A percentile compares a stretch with the other conserved stretches of the same genome.
These are phyloP conservation scores for Meiosimyza platycephala DNA, from an alignment of 2,888 invertebrate genomes.

Conservation along the genomic window DNA sequence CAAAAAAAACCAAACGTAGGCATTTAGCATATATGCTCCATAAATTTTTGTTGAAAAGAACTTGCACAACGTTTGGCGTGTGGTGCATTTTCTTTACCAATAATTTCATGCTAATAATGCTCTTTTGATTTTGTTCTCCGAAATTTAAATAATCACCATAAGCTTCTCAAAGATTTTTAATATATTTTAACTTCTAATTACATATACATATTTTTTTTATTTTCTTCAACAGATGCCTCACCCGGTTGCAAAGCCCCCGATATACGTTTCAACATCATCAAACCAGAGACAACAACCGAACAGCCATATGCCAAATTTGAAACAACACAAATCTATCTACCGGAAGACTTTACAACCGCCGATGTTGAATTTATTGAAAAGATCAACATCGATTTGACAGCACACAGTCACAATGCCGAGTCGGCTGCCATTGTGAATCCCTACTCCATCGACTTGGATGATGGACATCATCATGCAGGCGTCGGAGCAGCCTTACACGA, in stretches of 20 bases:
- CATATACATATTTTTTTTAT: neutral
- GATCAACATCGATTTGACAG: constrained; percentile 58
- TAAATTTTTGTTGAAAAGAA: no score
- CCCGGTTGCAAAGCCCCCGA: constrained; percentile 67
- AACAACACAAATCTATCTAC: constrained; percentile 66
- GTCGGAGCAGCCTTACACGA: constrained; percentile 55
- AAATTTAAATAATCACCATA: no score
- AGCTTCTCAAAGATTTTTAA: no score
- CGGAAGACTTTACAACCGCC: constrained; percentile 66
- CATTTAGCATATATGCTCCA: no score
- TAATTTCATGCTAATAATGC: no score
- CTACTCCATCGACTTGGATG: constrained; percentile 61
- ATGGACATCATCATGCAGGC: constrained; percentile 48
- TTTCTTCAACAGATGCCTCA: constrained; percentile 61
- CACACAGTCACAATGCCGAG: constrained; percentile 53
- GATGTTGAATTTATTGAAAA: constrained; percentile 65
- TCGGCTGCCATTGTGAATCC: constrained; percentile 64
- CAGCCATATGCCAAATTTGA: constrained; percentile 65
- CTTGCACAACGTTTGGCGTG: no score
- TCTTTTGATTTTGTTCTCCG: no score
- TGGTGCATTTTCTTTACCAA: no score
- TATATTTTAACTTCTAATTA: no score
- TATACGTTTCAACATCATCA: constrained; percentile 64
- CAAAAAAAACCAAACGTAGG: no score
- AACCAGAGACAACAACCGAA: constrained; percentile 64